A percentile compares a stretch with the other conserved stretches of the same genome.
phyloP scores from a whole-genome alignment of 2,888 invertebrate species.

The Pseudanteris insignis region DNA sequence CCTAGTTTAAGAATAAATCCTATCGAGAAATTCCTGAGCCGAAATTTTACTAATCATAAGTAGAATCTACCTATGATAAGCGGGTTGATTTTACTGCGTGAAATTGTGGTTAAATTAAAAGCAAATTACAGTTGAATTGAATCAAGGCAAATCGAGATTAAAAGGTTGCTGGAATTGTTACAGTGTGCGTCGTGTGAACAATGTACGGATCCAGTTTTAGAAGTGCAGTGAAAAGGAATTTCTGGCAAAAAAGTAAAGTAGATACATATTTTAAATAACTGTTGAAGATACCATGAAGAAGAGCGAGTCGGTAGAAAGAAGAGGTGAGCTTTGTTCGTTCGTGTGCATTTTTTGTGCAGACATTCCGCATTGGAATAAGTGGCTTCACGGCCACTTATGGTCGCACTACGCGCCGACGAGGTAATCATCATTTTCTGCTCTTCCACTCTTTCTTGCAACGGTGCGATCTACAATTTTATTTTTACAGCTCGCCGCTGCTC shows the following conservation, averaged over 20 bases:
- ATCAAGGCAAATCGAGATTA: too few relatives aligned
- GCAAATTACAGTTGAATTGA: too few relatives aligned
- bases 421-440: slow-evolving; percentile 34
- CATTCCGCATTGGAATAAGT: slow-evolving; percentile 24
- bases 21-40: too few relatives aligned
- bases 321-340: slow-evolving; percentile 14
- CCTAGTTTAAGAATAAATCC: too few relatives aligned
- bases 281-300: slow-evolving; percentile 2
- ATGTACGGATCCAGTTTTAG: too few relatives aligned
- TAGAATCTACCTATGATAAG: too few relatives aligned
- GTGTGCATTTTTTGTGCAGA: slow-evolving; percentile 19
- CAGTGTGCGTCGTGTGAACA: too few relatives aligned
- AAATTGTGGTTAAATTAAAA: too few relatives aligned
- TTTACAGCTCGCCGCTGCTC: slow-evolving; percentile 11
- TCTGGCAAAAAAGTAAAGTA: background rate
- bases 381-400: slow-evolving; percentile 25
- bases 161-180: too few relatives aligned
- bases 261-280: slow-evolving; percentile 13
- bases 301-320: slow-evolving; percentile 11
- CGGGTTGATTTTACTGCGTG: too few relatives aligned
- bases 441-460: slow-evolving; percentile 11
- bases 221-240: background rate
- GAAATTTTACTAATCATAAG: too few relatives aligned
- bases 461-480: slow-evolving; percentile 7
- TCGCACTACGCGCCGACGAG: slow-evolving; percentile 18